Evolutionary conservation across 2,797 vertebrate species (phyloP).

Genomic region (Rhynchonycteris naso): DNA sequence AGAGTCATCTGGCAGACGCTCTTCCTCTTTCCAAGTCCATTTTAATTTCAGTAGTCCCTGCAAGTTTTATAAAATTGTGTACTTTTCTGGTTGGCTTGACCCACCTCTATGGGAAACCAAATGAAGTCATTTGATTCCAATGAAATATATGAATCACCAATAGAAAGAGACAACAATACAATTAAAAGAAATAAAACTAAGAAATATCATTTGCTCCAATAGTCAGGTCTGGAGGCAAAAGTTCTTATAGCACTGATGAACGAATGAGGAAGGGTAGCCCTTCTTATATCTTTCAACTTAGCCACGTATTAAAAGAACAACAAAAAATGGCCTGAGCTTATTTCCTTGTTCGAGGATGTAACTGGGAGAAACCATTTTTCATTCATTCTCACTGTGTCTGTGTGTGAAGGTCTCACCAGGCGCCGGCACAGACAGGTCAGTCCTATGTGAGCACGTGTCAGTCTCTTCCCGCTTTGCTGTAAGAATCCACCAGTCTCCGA

Average conservation of each 20-base stretch:
- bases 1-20: background rate
- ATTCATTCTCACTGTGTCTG: fast-evolving
- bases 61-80: background rate
- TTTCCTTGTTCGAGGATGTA: background rate
- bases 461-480: too few species aligned
- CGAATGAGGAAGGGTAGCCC: background rate
- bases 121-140: background rate
- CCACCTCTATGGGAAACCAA: background rate
- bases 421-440: background rate
- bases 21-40: background rate
- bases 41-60: slow-evolving; percentile 1
- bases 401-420: background rate
- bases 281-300: background rate
- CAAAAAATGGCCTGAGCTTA: background rate
- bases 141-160: background rate
- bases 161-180: background rate
- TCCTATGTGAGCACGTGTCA: background rate
- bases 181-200: background rate
- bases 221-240: background rate
- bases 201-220: background rate
- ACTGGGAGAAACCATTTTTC: background rate
- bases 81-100: background rate
- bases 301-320: background rate
- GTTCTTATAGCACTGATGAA: background rate
- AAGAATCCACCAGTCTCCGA: background rate